A percentile compares a stretch with the other conserved stretches of the same genome.
Conservation (phyloP, 2,797 vertebrate genomes). For the Psittacula derbiana region DNA sequence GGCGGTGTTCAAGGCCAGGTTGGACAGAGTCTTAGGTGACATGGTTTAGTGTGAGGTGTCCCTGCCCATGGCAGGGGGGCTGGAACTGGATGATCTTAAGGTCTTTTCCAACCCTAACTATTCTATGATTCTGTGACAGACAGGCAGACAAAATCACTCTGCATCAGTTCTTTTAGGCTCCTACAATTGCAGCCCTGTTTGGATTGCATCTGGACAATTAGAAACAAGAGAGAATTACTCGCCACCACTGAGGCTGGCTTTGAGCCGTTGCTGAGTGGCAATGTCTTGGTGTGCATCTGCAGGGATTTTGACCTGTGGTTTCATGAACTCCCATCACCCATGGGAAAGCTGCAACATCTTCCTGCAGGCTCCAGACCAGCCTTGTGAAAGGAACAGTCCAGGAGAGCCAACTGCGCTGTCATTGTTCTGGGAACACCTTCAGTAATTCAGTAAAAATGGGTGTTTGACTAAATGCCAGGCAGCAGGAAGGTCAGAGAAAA, state of each 20-base stretch:
- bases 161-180: neutral
- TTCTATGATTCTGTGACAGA: neutral
- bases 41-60: too few species aligned
- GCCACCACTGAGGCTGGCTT: neutral
- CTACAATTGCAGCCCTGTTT: neutral
- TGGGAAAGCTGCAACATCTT: neutral
- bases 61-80: too few species aligned
- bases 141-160: neutral
- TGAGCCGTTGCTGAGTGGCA: fast-evolving
- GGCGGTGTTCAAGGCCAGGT: too few species aligned
- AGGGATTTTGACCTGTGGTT: neutral
- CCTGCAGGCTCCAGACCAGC: neutral
- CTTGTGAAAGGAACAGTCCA: neutral
- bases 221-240: neutral
- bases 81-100: too few species aligned
- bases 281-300: neutral
- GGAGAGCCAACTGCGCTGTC: neutral
- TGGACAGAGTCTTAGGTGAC: too few species aligned
- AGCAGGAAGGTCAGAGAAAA: neutral
- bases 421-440: neutral
- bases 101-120: too few species aligned
- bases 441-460: neutral
- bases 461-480: neutral
- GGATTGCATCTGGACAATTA: neutral
- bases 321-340: neutral